Percentiles rank a stretch among this genome's conserved stretches.
Conservation (phyloP, 1,140 invertebrate species). For the Micrasema longulum region DNA sequence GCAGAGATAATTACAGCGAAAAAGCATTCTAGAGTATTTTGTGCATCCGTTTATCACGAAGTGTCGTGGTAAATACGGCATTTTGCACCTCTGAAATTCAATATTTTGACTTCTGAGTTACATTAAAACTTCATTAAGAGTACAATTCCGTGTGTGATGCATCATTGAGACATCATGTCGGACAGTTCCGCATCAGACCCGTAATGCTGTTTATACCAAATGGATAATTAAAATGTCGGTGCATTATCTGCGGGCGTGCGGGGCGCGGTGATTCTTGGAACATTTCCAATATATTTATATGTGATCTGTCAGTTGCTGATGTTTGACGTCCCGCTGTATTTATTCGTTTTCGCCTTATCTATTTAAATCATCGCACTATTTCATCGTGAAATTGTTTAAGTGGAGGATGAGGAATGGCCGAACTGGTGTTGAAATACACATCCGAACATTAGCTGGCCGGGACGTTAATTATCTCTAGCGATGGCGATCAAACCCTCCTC, state of each 20-base stretch:
- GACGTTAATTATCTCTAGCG: conserved; percentile 4
- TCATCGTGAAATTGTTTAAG: conserved; percentile 41
- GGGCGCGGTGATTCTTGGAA: conserved; percentile 7
- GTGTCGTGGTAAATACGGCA: too few species aligned
- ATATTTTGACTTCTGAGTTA: too few species aligned
- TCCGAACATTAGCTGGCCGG: too few species aligned
- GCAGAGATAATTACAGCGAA: too few species aligned
- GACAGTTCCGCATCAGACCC: not conserved
- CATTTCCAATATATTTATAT: conserved; percentile 32
- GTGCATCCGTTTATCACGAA: too few species aligned
- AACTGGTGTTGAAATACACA: conserved; percentile 21
- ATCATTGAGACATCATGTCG: conserved; percentile 9
- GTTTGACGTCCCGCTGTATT: conserved; percentile 37
- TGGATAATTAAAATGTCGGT: conserved; percentile 40
- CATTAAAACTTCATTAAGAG: too few species aligned
- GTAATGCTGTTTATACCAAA: conserved; percentile 4
- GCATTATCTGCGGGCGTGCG: conserved; percentile 36
- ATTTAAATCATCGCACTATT: conserved; percentile 45
- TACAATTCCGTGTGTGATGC: too few species aligned
- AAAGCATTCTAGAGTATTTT: too few species aligned
- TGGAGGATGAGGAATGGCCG: conserved; percentile 43
- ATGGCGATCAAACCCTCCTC: conserved; percentile 2
- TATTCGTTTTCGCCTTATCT: conserved; percentile 46
- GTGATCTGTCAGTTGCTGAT: conserved; percentile 36
- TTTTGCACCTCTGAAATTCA: too few species aligned